Evolutionary conservation across 2,113 vertebrate species (phyloP), one percentile per base, ranked within the genome.

Genomic region (Amazona guildingii): DNA sequence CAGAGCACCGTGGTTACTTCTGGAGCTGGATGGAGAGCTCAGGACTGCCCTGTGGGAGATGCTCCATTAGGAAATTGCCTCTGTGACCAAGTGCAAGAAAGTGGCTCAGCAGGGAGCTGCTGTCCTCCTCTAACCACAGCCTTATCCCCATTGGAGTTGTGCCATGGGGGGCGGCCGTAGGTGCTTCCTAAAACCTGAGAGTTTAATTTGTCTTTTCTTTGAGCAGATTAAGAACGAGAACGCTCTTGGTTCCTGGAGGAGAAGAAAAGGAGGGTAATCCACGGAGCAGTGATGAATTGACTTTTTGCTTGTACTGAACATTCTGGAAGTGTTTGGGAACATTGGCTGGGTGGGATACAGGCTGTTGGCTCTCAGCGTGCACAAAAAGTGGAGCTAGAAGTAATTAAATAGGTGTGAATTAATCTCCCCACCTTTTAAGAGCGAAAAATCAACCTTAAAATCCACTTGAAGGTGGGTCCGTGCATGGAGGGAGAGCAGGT

Each of bases 61-160:
- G 95, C 28, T 96, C 68, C 77, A 64, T 96, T 94, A 95, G 94
- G 57, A 94, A 94, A 95, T 90, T 88, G n/a, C 94, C 64, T 93
- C 24, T 0, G 6, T 85, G 73, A 44, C 49, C 39, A 3, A 64
- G 81, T 46, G 52, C 39, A 76, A 69, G 86, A 76, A 88, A 95
- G 88, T 62, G 75, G 83, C 90, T 73, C 86, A 37, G 77, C 6
- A 1, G 84, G 92, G 35, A 74, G 37, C 14, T 79, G 7, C 74
- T 72, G 63, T 81, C 77, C 70, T 82, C 37, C 1, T 1, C 1
- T 63, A 75, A 20, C 68, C 64, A 57, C 29, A 24, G 84, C 44
- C 12, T 92, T 49, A 57, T 79, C 52, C 0, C 1, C 11, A 7
- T 37, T 2, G 1, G 41, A 35, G 67, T 52, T 48, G 51, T 62